Evolutionary conservation across 2,888 invertebrate species (phyloP).

Genomic region (Zele albiditarsus): DNA sequence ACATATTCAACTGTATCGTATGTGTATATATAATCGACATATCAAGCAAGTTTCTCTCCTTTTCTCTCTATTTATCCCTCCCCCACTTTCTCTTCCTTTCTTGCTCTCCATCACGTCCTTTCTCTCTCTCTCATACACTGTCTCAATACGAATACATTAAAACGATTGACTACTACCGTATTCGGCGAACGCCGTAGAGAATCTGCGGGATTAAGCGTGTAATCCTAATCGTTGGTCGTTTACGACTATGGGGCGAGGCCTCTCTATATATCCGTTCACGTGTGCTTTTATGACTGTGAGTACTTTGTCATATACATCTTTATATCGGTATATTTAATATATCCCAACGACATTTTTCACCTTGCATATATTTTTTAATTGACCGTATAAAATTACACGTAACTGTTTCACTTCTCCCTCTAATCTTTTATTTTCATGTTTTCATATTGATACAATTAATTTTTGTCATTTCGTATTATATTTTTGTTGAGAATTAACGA

Average conservation of each 20-base stretch:
- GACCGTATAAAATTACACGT: not conserved
- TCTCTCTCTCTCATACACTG: constrained; percentile 6
- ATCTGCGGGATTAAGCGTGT: constrained; percentile 46
- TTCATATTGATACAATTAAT: not conserved
- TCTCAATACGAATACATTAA: constrained; percentile 36
- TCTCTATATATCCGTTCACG: constrained; percentile 39
- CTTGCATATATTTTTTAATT: not conserved
- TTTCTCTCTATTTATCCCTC: constrained; percentile 18
- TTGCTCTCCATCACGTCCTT: not conserved
- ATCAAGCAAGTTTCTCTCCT: constrained; percentile 32
- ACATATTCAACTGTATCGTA: constrained; percentile 21
- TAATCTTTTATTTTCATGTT: not conserved
- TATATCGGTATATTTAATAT: not conserved
- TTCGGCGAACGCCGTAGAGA: constrained; percentile 57
- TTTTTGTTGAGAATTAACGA: too few relatives aligned
- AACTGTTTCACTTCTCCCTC: not conserved
- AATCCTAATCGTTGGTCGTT: constrained; percentile 46
- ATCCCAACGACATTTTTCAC: not conserved
- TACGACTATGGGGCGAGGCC: constrained; percentile 44
- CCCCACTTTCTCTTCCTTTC: constrained; percentile 9
- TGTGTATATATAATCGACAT: constrained; percentile 30
- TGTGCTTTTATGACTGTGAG: constrained; percentile 21
- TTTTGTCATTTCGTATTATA: not conserved
- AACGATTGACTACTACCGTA: constrained; percentile 60
- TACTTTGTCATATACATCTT: constrained; percentile 20